Evolutionary conservation across 2,797 vertebrate species (phyloP).

Genomic region (Neopelma chrysocephalum): DNA sequence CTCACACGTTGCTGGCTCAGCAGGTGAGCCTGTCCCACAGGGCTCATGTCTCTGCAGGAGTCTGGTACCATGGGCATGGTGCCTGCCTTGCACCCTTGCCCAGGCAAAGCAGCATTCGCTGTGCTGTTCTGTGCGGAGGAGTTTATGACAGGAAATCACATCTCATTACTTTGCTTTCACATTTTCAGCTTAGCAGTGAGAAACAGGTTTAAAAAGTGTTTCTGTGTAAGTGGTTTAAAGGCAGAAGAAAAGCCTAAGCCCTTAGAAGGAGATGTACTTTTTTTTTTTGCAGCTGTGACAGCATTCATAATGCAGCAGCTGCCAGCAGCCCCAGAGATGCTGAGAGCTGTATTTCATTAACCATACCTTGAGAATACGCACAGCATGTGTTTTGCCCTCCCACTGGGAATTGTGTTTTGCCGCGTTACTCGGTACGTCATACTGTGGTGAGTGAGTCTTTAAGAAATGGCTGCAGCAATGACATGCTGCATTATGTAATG

Average conservation of each 20-base stretch:
- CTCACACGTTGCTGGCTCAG: not conserved
- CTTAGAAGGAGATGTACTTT: not conserved
- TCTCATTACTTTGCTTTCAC: not conserved
- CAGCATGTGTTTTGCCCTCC: not conserved
- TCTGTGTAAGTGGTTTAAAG: not conserved
- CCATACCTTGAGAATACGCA: not conserved
- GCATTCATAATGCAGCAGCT: not conserved
- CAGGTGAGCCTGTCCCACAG: not conserved
- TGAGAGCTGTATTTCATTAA: constrained; percentile 37
- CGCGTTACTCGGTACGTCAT: not conserved
- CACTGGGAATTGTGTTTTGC: not conserved
- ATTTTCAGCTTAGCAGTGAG: not conserved
- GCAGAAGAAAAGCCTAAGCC: not conserved
- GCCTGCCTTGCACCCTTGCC: not conserved
- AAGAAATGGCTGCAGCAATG: constrained; percentile 29
- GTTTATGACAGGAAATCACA: not conserved
- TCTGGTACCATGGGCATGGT: not conserved
- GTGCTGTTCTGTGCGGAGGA: rapidly evolving
- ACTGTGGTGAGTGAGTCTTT: not conserved
- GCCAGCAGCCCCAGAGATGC: constrained; percentile 6
- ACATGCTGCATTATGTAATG: constrained; percentile 37
- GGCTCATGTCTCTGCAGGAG: not conserved
- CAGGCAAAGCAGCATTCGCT: rapidly evolving
- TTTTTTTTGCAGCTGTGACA: not conserved
- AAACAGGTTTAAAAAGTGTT: not conserved